A percentile compares a stretch with the other conserved stretches of the same genome.
Conservation (phyloP, 1,140 invertebrate genomes). For the Lasioglossum baleicum region DNA sequence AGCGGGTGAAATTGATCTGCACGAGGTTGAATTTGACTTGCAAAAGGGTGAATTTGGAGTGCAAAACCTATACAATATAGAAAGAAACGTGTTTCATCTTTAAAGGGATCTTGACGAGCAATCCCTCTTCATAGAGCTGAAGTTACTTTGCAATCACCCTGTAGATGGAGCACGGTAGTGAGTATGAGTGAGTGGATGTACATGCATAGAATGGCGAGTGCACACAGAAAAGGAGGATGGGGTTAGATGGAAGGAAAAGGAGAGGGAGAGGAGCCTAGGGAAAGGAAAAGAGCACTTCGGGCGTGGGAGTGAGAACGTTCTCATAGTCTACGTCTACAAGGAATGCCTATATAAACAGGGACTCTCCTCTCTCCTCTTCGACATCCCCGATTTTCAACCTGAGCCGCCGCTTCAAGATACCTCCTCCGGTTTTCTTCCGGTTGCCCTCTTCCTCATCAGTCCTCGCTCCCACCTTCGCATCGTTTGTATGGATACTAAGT, state of each 20-base stretch:
- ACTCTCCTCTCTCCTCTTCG: constrained; percentile 53
- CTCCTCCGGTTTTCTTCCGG: constrained; percentile 37
- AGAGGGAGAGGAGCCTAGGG: constrained; percentile 55
- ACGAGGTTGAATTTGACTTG: too few relatives aligned
- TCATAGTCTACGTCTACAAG: constrained; percentile 69
- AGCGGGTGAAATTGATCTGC: too few relatives aligned
- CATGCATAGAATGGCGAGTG: constrained; percentile 4
- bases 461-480: neutral
- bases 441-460: constrained; percentile 21
- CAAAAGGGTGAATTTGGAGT: too few relatives aligned
- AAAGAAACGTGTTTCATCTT: too few relatives aligned
- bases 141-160: constrained; percentile 19
- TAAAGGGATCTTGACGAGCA: too few relatives aligned
- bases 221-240: constrained; percentile 21
- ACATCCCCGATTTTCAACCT: constrained; percentile 66
- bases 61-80: too few relatives aligned
- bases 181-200: neutral
- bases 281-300: constrained; percentile 75
- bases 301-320: constrained; percentile 79
- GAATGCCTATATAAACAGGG: constrained; percentile 63
- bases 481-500: neutral
- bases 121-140: too few relatives aligned
- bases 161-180: neutral
- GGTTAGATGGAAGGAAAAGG: constrained; percentile 15
- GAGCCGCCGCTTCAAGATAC: constrained; percentile 34